Base-by-base conservation (phyloP, 2,113 vertebrate species). In the Anguilla rostrata region DNA sequence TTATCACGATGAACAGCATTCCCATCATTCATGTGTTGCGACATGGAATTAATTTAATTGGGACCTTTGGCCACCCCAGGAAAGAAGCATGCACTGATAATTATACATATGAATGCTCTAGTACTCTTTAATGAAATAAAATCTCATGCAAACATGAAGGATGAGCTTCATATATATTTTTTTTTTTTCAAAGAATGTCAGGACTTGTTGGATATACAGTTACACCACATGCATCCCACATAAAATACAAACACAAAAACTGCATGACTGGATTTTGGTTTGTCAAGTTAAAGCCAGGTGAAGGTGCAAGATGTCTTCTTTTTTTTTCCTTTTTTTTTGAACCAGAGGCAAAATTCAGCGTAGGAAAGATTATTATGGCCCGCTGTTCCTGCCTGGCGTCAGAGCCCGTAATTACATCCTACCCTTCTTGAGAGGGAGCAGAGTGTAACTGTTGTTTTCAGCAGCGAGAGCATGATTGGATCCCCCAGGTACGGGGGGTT, bases 401-500 rank as follows among this genome's bases (percentile, higher is more conserved):
- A 22, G 78, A 49, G 29, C 26, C 49, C 49, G 4, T n/a, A 78
- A 57, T 85, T 43, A 78, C 46, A 15, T 41, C 84, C 49, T 40
- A 53, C 53, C 53, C 84, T 39, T 40, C 46, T 16, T 26, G 56
- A 34, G 85, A 60, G 22, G 79, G 85, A 81, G 85, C 63, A 22
- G 41, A 63, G 39, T 49, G 39, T 34, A 63, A 63, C 80, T 86
- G 78, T 86, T 60, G 78, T 86, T 81, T 81, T 81, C 16, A 43
- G 53, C 71, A 9, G n/a, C 34, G 34, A 75, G 71, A 75, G 71
- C 39, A 81, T 86, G 78, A 86, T 86, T 81, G 79, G 85, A 41
- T 86, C 78, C 85, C 85, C 40, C 39, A 78, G 39, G 79, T 49
- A 43, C n/a, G n/a, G 56, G 79, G 81, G 84, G 85, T 86, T 56